A percentile compares a stretch with the other conserved stretches of the same genome.
phyloP scores from a whole-genome alignment of 1,140 invertebrate species.

The Schlechtendalia chinensis region DNA sequence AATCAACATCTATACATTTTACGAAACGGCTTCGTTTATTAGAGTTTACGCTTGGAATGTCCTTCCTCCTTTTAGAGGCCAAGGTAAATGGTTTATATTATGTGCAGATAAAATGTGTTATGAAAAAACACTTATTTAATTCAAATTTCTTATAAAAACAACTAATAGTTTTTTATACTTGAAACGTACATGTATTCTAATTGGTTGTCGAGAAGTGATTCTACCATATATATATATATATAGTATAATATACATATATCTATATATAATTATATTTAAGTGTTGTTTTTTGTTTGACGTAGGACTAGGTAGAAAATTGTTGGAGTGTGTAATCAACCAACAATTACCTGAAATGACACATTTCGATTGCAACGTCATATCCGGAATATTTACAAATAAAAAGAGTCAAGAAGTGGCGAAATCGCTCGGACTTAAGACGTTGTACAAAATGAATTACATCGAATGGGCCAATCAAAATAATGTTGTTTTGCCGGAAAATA shows the following conservation, averaged over 20 bases:
- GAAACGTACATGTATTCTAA: not conserved
- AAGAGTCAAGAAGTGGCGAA: slow-evolving; percentile 20
- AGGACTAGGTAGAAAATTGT: slow-evolving; percentile 26
- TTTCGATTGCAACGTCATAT: slow-evolving; percentile 21
- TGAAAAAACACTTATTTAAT: too few relatives aligned
- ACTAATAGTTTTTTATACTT: not conserved
- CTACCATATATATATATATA: too few relatives aligned
- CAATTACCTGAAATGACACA: slow-evolving; percentile 29
- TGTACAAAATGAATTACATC: not conserved
- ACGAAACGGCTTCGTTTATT: not conserved
- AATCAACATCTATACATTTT: slow-evolving; percentile 30
- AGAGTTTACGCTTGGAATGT: slow-evolving; percentile 32
- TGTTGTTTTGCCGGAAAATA: not conserved
- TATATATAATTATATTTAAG: not conserved
- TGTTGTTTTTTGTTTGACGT: not conserved
- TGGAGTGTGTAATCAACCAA: slow-evolving; percentile 6
- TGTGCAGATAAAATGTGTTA: too few relatives aligned
- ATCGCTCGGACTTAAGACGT: not conserved
- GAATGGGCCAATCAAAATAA: slow-evolving; percentile 40
- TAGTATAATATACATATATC: not conserved
- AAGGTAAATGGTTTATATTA: slow-evolving; percentile 1
- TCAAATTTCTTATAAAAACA: too few relatives aligned
- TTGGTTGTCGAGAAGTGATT: not conserved
- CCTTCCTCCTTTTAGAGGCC: slow-evolving; percentile 1
- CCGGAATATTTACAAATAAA: slow-evolving; percentile 27